These are phyloP conservation scores for Elanus axillaris DNA, from an alignment of 2,113 vertebrate species.

Conservation along the genomic window DNA sequence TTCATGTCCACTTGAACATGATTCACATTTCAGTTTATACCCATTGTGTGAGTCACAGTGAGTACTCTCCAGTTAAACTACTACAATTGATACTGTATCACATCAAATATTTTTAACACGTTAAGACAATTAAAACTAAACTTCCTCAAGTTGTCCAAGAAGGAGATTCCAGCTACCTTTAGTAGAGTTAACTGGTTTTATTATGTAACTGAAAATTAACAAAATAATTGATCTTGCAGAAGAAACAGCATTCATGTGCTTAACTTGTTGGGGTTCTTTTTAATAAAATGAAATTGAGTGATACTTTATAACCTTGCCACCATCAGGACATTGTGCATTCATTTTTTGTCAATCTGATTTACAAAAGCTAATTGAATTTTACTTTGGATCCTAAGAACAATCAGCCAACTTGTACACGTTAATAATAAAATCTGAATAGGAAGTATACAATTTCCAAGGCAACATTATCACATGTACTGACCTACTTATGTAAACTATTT, in stretches of 20 bases:
- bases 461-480: not conserved
- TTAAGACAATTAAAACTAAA: not conserved
- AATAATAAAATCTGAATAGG: not conserved
- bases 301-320: not conserved
- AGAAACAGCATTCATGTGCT: not conserved
- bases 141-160: not conserved
- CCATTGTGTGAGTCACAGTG: not conserved
- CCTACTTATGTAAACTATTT: not conserved
- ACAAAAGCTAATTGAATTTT: not conserved
- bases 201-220: not conserved
- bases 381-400: not conserved
- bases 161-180: not conserved
- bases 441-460: not conserved
- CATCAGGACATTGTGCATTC: not conserved
- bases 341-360: not conserved
- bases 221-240: not conserved
- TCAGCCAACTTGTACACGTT: not conserved
- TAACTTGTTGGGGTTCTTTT: not conserved
- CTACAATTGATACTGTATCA: not conserved
- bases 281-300: not conserved
- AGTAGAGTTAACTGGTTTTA: not conserved
- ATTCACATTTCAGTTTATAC: not conserved
- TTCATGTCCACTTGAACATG: fast-evolving
- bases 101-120: not conserved
- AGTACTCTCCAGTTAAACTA: not conserved